Conservation (phyloP, 1,140 invertebrate species). For the Bicyclus anynana region DNA sequence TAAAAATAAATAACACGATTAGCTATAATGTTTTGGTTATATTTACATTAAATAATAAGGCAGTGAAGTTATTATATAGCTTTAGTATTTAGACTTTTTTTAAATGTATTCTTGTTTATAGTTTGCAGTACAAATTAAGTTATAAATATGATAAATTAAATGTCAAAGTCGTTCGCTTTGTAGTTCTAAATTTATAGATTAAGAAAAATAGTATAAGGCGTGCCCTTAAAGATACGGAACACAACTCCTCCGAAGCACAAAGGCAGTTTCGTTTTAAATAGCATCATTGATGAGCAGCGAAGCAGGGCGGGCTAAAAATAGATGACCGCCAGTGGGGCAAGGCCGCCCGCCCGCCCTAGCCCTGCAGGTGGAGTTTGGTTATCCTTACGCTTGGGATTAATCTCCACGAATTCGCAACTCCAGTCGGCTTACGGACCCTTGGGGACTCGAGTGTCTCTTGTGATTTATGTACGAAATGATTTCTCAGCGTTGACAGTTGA, state of each 20-base stretch:
- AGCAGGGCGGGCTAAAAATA: slow-evolving; percentile 54
- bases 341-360: slow-evolving; percentile 37
- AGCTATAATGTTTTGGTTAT: no score
- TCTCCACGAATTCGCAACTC: slow-evolving; percentile 29
- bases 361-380: slow-evolving; percentile 42
- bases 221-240: background rate
- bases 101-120: no score
- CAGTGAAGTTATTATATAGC: no score
- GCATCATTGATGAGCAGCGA: slow-evolving; percentile 42
- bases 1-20: no score
- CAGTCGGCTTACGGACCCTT: slow-evolving; percentile 10
- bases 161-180: no score
- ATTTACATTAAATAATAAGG: no score
- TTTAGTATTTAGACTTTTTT: no score
- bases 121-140: no score
- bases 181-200: no score
- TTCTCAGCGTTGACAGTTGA: background rate
- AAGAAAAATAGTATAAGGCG: no score
- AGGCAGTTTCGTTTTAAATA: slow-evolving; percentile 45
- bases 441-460: slow-evolving; percentile 5
- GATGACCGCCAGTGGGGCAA: slow-evolving; percentile 57
- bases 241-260: background rate
- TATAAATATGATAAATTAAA: no score
- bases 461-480: slow-evolving; percentile 15
- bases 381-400: slow-evolving; percentile 50